Base-by-base conservation (phyloP, 2,797 vertebrate genomes). In the Mus spretus region DNA sequence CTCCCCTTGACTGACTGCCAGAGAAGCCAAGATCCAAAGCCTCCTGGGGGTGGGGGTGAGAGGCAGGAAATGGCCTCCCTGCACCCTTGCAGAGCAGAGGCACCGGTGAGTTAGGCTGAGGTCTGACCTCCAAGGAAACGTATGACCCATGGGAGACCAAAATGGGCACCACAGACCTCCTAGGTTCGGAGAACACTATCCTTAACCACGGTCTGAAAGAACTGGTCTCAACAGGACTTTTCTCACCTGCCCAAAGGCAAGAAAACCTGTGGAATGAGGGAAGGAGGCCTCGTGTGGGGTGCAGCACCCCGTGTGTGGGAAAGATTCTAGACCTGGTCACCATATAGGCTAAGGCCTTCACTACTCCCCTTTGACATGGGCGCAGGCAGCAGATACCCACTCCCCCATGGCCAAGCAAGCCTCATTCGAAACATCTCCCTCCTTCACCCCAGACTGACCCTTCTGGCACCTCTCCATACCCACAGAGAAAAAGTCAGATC, bases 121-220 rank as follows among this genome's bases (percentile, higher is more conserved):
- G 0, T 10, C 28, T 3, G 17, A 44, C 53, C 79, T 57, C 1
- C 0, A 7, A 87, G 3, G 0, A 47, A 14, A 13, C 53, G 8
- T 50, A 86, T 50, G 83, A 61, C 50, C 83, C 20, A 0, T 1
- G 0, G 22, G 47, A 6, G n/a, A n/a, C 55, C 24, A 31, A 34
- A 31, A 3, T 4, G 31, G 24, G 28, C 57, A 19, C 77, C 3
- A 9, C 3, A 8, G 11, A 55, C 47, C 57, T 44, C 26, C 44
- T 6, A 85, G 50, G 50, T 31, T 4, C 72, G 26, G 22, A 7
- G 19, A 72, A 13, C 63, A 10, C 70, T 44, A 12, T 2, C 6
- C 1, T 70, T 37, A 12, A 1, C 6, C 0, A 20, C 40, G 55
- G 26, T 6, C 55, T 10, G 2, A 14, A 50, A 83, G 44, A 70